A percentile compares a stretch with the other conserved stretches of the same genome.
Evolutionary conservation across 1,140 invertebrate species (phyloP).

Genomic region (Aphis craccivora): DNA sequence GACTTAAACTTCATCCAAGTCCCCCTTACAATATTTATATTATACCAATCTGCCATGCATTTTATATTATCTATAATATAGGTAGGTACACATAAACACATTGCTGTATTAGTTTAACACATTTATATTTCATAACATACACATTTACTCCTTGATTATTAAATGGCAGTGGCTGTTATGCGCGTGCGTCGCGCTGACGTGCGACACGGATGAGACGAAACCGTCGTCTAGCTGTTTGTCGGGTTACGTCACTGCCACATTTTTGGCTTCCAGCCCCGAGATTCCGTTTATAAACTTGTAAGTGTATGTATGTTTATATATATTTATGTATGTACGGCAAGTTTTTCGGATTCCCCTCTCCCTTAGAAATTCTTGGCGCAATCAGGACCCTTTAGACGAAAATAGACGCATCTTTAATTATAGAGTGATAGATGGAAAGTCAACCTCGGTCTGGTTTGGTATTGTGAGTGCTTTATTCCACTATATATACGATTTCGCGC

Average conservation of each 20-base stretch:
- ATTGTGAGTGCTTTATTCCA: not conserved
- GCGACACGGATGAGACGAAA: not conserved
- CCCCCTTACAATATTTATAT: not conserved
- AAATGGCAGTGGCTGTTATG: not conserved
- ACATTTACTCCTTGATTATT: not conserved
- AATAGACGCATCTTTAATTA: slow-evolving; percentile 38
- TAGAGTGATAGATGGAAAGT: not conserved
- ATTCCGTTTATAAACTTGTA: slow-evolving; percentile 33
- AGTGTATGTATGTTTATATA: not conserved
- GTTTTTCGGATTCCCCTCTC: not conserved
- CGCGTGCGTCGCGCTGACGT: not conserved
- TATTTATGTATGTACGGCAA: not conserved
- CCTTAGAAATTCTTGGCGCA: slow-evolving; percentile 29
- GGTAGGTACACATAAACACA: not conserved
- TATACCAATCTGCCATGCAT: not conserved
- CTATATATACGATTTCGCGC: not conserved
- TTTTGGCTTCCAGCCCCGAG: slow-evolving; percentile 24
- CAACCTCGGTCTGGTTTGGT: not conserved
- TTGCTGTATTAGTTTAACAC: not conserved
- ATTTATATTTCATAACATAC: not conserved
- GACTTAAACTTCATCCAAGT: not conserved
- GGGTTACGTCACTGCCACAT: slow-evolving; percentile 38
- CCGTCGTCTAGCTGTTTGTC: slow-evolving; percentile 6
- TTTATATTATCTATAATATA: not conserved
- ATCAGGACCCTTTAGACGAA: not conserved